Conservation (phyloP, 2,797 vertebrate genomes). For the Adelosebastes latens region DNA sequence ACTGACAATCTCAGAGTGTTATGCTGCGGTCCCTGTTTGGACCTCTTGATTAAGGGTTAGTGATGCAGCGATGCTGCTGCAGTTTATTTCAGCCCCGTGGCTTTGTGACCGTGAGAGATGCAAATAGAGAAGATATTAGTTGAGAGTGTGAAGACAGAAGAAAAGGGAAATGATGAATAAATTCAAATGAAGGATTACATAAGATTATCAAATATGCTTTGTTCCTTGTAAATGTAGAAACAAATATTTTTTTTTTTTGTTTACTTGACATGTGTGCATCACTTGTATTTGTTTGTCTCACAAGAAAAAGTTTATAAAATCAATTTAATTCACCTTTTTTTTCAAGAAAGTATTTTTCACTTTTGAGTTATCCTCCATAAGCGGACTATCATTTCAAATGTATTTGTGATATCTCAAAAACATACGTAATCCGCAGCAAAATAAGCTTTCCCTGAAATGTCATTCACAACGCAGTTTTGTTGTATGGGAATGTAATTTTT, state of each 20-base stretch:
- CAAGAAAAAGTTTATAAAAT: background rate
- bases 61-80: conserved; percentile 51
- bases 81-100: conserved; percentile 57
- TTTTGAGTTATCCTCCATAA: background rate
- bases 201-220: background rate
- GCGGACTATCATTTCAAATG: background rate
- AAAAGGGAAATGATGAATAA: background rate
- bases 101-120: conserved; percentile 34
- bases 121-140: conserved; percentile 43
- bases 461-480: background rate
- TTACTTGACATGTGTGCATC: background rate
- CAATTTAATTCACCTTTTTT: background rate
- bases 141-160: background rate
- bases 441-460: background rate
- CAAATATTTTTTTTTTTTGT: background rate
- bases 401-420: background rate
- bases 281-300: background rate
- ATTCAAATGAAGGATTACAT: background rate
- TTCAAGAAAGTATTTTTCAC: background rate
- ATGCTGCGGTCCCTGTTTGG: conserved; percentile 28
- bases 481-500: background rate
- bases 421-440: background rate
- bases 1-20: conserved; percentile 12
- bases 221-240: background rate
- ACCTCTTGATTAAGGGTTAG: conserved; percentile 53